These are phyloP conservation scores for Brachyopa scutellaris DNA, from an alignment of 2,888 invertebrate species.

Conservation along the genomic window DNA sequence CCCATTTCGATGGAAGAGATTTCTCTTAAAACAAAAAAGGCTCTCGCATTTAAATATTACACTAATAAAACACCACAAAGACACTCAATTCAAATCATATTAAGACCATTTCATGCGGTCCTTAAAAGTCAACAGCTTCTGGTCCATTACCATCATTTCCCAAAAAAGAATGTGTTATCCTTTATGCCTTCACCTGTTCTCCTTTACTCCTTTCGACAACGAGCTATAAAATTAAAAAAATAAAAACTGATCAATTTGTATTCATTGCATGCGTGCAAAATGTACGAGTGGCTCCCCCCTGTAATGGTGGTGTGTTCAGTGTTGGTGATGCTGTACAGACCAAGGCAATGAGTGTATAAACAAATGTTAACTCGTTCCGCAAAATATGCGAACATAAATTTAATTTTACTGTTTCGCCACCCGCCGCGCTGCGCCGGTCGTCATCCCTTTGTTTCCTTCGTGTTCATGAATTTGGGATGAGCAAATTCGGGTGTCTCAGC, in stretches of 20 bases:
- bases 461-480: slow-evolving; percentile 7
- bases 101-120: background rate
- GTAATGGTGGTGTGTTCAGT: background rate
- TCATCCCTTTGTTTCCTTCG: slow-evolving; percentile 39
- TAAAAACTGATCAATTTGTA: slow-evolving; percentile 21
- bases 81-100: background rate
- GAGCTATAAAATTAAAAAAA: slow-evolving; percentile 11
- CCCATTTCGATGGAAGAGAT: background rate
- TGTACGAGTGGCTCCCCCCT: background rate
- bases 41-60: slow-evolving; percentile 26
- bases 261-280: slow-evolving; percentile 45
- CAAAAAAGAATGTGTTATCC: slow-evolving; percentile 9
- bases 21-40: background rate
- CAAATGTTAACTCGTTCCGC: slow-evolving; percentile 32
- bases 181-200: slow-evolving; percentile 1
- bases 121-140: slow-evolving; percentile 20
- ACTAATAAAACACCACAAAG: slow-evolving; percentile 9
- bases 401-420: slow-evolving; percentile 49
- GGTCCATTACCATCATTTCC: slow-evolving; percentile 37
- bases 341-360: slow-evolving; percentile 29
- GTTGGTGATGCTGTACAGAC: background rate
- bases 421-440: too few species aligned
- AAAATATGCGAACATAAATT: slow-evolving; percentile 49
- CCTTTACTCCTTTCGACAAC: slow-evolving; percentile 9
- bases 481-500: slow-evolving; percentile 11